Evolutionary conservation across 2,797 vertebrate species (phyloP), one percentile per base, ranked within the genome.

Genomic region (Notolepis coatsorum): DNA sequence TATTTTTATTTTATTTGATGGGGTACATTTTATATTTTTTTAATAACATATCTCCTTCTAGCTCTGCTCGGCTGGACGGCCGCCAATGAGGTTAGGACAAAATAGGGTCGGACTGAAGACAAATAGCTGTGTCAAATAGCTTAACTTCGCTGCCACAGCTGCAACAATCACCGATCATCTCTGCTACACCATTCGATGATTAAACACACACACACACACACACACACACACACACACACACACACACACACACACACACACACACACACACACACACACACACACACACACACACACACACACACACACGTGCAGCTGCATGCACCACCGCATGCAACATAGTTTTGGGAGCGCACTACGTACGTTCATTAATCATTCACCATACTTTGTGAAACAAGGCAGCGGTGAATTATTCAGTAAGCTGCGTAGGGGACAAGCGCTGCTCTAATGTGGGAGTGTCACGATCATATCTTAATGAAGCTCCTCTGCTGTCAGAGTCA

Each of bases 361-460:
- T 53, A 59, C 75, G 47, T 61, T 79, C 84, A 85, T 91, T 78
- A 88, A 91, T 90, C 67, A 87, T 92, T 90, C 57, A 92, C 79
- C 74, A 59, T 63, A 65, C 37, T 66, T 57, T 48, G 24, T 25
- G 58, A 88, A 84, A 77, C 47, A 61, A 71, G 9, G 73, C 51
- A 60, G 48, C 49, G 52, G 64, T 92, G 78, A 89, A 91, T 89
- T 77, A 91, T 90, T 89, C 67, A 91, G 59, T 50, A 65, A 76
- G 80, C 65, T 61, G 88, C 68, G 82, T 77, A 79, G 83, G 43
- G 41, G 38, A 70, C 53, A 65, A n/a, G 23, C 70, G 55, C 59
- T 56, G 65, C 56, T 80, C 78, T 84, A 80, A 87, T 82, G 82
- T 70, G 68, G 47, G 61, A 75, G 71, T 65, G 69, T 68, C 75